These are phyloP conservation scores for Torymus tubicola DNA, from an alignment of 2,888 invertebrate species.

Conservation along the genomic window DNA sequence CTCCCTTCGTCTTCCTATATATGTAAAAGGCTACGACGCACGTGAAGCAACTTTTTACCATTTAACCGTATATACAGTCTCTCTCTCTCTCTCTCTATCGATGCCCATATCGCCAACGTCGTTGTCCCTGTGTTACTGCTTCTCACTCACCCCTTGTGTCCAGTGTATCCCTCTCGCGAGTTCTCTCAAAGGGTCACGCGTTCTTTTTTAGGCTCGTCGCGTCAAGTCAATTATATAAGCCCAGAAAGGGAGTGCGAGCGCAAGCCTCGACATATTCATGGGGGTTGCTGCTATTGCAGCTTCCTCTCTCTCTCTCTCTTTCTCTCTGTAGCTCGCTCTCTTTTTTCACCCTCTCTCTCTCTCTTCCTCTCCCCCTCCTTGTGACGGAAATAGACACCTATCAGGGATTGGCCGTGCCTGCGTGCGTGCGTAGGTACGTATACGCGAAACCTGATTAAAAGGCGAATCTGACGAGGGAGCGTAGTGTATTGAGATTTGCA, in stretches of 20 bases:
- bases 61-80: constrained; percentile 52
- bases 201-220: constrained; percentile 50
- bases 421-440: not conserved
- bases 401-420: constrained; percentile 23
- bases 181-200: constrained; percentile 54
- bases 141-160: constrained; percentile 35
- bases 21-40: constrained; percentile 37
- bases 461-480: constrained; percentile 45
- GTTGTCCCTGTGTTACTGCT: constrained; percentile 5
- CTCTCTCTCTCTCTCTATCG: constrained; percentile 5
- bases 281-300: constrained; percentile 18
- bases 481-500: constrained; percentile 55
- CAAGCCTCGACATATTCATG: constrained; percentile 46
- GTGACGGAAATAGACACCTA: constrained; percentile 56
- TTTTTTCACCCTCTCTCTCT: constrained; percentile 11
- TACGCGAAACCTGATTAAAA: constrained; percentile 55
- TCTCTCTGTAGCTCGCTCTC: constrained; percentile 22
- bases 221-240: constrained; percentile 60
- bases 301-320: not conserved
- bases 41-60: constrained; percentile 48
- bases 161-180: constrained; percentile 29
- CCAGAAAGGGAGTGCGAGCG: constrained; percentile 42
- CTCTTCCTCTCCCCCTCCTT: constrained; percentile 23
- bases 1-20: constrained; percentile 14
- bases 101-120: not conserved